Evolutionary conservation across 2,888 invertebrate genomes (phyloP).

Genomic region (Acrocyrtus sp.): DNA sequence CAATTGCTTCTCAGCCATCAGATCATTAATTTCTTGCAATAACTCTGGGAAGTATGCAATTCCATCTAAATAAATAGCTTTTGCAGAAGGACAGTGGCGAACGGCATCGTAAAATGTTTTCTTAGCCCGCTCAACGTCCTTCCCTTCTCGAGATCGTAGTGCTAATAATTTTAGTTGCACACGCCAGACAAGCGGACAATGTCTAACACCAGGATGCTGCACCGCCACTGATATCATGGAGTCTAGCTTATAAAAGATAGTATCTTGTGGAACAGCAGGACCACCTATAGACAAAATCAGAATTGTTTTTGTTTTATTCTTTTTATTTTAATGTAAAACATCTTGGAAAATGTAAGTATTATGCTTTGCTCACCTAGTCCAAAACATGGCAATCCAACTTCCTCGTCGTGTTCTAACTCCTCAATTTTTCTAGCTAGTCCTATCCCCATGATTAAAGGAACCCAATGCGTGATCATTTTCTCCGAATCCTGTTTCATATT

Average conservation of each 20-base stretch:
- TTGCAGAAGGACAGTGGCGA: slow-evolving; percentile 59
- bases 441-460: slow-evolving; percentile 60
- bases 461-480: slow-evolving; percentile 57
- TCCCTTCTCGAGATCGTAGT: slow-evolving; percentile 48
- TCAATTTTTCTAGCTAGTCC: slow-evolving; percentile 60
- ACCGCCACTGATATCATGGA: slow-evolving; percentile 61
- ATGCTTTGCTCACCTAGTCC: slow-evolving; percentile 54
- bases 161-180: slow-evolving; percentile 60
- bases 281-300: slow-evolving; percentile 54
- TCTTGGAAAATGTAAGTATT: not conserved
- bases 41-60: slow-evolving; percentile 60
- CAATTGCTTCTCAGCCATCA: slow-evolving; percentile 54
- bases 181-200: slow-evolving; percentile 62
- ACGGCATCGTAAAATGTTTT: slow-evolving; percentile 58
- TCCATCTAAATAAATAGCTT: slow-evolving; percentile 60
- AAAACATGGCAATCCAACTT: slow-evolving; percentile 58
- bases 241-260: slow-evolving; percentile 62
- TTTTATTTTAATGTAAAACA: not conserved
- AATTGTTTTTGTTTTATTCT: too few species aligned
- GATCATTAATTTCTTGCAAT: slow-evolving; percentile 56
- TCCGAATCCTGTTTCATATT: slow-evolving; percentile 55
- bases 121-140: slow-evolving; percentile 47
- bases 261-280: slow-evolving; percentile 62
- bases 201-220: slow-evolving; percentile 54
- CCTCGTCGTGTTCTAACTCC: slow-evolving; percentile 60